These are phyloP conservation scores for Bruchidius siliquastri DNA, from an alignment of 2,888 invertebrate species.

Conservation along the genomic window DNA sequence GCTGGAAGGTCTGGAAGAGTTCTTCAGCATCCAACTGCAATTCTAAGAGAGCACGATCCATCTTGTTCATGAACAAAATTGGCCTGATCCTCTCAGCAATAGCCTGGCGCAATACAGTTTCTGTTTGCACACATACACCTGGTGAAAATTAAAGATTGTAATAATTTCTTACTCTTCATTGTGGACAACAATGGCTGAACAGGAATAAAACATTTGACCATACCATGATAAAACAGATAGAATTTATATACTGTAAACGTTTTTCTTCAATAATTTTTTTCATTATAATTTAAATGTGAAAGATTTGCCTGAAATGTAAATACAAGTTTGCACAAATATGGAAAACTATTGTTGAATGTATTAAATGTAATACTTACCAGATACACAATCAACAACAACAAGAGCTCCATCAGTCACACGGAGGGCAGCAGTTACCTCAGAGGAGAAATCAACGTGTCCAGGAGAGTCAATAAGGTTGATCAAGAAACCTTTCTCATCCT, in stretches of 20 bases:
- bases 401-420: slow-evolving; percentile 99
- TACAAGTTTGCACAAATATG: too few relatives aligned
- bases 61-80: slow-evolving; percentile 99
- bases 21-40: slow-evolving; percentile 95
- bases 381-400: slow-evolving; percentile 99
- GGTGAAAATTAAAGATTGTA: too few relatives aligned
- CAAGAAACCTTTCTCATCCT: slow-evolving; percentile 91
- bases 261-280: too few relatives aligned
- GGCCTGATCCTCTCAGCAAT: slow-evolving; percentile 99
- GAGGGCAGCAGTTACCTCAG: slow-evolving; percentile 98
- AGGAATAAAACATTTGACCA: too few relatives aligned
- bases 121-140: slow-evolving; percentile 99
- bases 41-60: slow-evolving; percentile 98
- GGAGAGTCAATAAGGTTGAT: slow-evolving; percentile 99
- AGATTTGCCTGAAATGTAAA: too few relatives aligned
- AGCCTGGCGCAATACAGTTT: slow-evolving; percentile 98
- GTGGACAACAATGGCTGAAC: too few relatives aligned
- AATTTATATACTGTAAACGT: too few relatives aligned
- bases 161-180: too few relatives aligned
- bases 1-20: slow-evolving; percentile 97
- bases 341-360: too few relatives aligned
- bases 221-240: too few relatives aligned
- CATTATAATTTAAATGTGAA: too few relatives aligned
- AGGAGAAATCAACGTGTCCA: slow-evolving; percentile 99
- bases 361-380: slow-evolving; percentile 60